Conservation (phyloP, 2,113 vertebrate species). For the Neoarius graeffei region DNA sequence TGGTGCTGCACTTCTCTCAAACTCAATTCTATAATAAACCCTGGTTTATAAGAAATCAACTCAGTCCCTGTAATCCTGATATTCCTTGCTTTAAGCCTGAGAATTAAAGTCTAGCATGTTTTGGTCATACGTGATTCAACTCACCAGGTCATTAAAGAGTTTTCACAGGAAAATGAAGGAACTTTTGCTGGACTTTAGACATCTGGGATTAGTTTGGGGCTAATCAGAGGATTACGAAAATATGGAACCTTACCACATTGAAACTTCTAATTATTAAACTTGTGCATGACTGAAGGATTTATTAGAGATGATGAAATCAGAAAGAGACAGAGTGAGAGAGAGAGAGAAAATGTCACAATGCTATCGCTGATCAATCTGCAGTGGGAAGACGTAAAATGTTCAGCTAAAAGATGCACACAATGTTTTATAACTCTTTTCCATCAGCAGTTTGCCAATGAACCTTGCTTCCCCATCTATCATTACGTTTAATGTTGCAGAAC, state of each 20-base stretch:
- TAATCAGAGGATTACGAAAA: not conserved
- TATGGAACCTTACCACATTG: not conserved
- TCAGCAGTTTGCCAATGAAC: too few relatives aligned
- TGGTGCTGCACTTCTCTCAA: not conserved
- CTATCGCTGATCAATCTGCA: too few relatives aligned
- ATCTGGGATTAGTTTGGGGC: not conserved
- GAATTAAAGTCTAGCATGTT: not conserved
- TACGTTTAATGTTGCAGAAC: too few relatives aligned
- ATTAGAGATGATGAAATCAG: not conserved
- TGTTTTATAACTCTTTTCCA: too few relatives aligned
- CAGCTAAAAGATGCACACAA: too few relatives aligned
- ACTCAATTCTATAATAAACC: not conserved
- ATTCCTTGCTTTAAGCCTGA: not conserved
- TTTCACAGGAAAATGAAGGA: not conserved
- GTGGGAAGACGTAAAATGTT: too few relatives aligned
- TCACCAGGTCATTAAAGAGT: not conserved
- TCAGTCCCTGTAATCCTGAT: not conserved
- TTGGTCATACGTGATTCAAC: not conserved
- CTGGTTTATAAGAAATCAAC: not conserved
- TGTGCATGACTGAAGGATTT: not conserved
- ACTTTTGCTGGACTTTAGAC: not conserved
- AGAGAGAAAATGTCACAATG: not conserved
- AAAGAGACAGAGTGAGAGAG: too few relatives aligned
- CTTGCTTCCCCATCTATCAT: too few relatives aligned
- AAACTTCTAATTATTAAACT: not conserved